Evolutionary conservation across 2,888 invertebrate species (phyloP), one percentile per base, ranked within the genome.

Genomic region (Colletes collaris): DNA sequence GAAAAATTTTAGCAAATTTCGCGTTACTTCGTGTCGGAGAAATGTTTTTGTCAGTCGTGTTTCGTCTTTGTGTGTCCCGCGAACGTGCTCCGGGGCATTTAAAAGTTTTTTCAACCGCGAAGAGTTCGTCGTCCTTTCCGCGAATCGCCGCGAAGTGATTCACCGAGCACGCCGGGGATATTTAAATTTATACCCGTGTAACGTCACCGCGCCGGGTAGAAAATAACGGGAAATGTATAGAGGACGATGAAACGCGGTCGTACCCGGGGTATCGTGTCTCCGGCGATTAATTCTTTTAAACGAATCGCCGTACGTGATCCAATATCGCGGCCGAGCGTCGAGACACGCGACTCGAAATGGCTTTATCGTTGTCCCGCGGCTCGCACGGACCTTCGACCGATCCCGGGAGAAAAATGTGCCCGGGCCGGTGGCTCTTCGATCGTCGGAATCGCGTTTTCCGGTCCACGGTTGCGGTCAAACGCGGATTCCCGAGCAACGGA

Each of bases 391-490:
- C 55, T 53, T 27, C 4, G 27, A 27, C 66, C 19, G 66, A 74
- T 66, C 49, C 58, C 19, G 13, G 4, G 59, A 35, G 60, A 53
- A 37, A 46, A 68, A 13, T 52, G 16, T 60, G 59, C 35, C 52
- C 40, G 74, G 53, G 7, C 49, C 46, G 66, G 27, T 52, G 59
- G 62, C 44, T 53, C 50, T 55, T 67, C 75, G 62, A 60, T 74
- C 75, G 62, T 13, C 49, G 53, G 60, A 60, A 74, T 76, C 75
- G 75, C 62, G 75, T 76, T 76, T 76, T 76, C 55, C 76, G 49
- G 76, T 35, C 19, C 60, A 65, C 60, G 76, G 74, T 62, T 56
- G 75, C 67, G 76, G 75, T 76, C 60, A 44, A 74, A 74, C 60
- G 55, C 50, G 44, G 19, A 65, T 76, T 63, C 44, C 52, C 63